Percentiles rank a stretch among this genome's conserved stretches.
Conservation (phyloP, 2,797 vertebrate genomes). For the Gallinago stenura region DNA sequence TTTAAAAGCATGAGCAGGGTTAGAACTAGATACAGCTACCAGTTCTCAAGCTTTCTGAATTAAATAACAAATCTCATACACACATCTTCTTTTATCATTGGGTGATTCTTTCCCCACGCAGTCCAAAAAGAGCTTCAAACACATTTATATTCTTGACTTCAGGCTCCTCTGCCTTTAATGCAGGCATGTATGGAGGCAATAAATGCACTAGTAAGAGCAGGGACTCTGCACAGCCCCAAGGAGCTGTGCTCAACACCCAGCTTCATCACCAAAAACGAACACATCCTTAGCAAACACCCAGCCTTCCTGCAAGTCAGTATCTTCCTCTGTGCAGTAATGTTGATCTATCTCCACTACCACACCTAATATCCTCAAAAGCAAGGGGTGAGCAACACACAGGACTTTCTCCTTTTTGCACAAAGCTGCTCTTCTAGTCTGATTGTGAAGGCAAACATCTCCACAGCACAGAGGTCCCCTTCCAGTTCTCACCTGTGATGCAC, state of each 20-base stretch:
- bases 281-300: background rate
- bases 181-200: fast-evolving
- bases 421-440: background rate
- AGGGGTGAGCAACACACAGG: fast-evolving
- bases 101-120: background rate
- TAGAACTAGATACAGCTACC: background rate
- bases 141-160: background rate
- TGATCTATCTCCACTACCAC: background rate
- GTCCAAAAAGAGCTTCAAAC: background rate
- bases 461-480: background rate
- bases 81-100: background rate
- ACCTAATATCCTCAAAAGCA: background rate
- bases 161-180: background rate
- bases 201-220: background rate
- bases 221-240: background rate
- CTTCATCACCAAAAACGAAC: background rate
- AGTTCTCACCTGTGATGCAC: conserved; percentile 91
- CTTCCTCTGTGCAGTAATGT: background rate
- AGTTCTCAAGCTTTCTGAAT: background rate
- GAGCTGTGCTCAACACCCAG: background rate
- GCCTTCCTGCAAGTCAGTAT: background rate
- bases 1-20: background rate
- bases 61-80: background rate
- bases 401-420: background rate
- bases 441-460: background rate